Percentiles rank a stretch among this genome's conserved stretches.
Evolutionary conservation across 2,797 vertebrate genomes (phyloP).

Genomic region (Rhincodon typus): DNA sequence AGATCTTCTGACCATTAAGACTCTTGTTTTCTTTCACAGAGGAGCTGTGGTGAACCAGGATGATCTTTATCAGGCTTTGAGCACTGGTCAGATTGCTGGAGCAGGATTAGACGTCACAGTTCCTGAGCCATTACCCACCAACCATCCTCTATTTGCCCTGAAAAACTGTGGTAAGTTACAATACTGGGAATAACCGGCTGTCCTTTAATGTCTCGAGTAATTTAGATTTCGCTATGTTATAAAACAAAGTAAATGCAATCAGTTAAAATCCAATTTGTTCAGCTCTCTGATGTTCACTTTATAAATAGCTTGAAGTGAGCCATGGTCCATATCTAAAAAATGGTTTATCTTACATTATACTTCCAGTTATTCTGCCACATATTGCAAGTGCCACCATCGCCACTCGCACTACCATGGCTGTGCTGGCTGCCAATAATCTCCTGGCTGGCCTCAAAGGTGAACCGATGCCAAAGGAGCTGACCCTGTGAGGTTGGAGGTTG

Average conservation of each 20-base stretch:
- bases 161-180: conserved; percentile 61
- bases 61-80: conserved; percentile 62
- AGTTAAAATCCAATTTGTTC: neutral
- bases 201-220: no score
- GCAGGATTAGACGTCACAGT: conserved; percentile 62
- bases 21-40: conserved; percentile 43
- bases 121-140: conserved; percentile 62
- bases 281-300: neutral
- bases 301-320: neutral
- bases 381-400: conserved; percentile 68
- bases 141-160: conserved; percentile 58
- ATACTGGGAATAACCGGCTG: neutral
- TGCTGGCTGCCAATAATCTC: conserved; percentile 69
- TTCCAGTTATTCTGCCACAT: conserved; percentile 72
- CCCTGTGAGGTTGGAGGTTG: conserved; percentile 47
- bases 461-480: conserved; percentile 65
- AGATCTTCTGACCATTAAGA: neutral
- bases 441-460: conserved; percentile 64
- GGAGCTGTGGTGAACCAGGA: conserved; percentile 65
- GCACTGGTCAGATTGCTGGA: conserved; percentile 55
- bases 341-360: conserved; percentile 36
- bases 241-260: neutral
- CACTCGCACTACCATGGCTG: conserved; percentile 71
- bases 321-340: neutral
- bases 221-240: neutral